A percentile compares a stretch with the other conserved stretches of the same genome.
Conservation (phyloP, 35 echinoderm and acorn worm species). For the Amphiura filiformis region DNA sequence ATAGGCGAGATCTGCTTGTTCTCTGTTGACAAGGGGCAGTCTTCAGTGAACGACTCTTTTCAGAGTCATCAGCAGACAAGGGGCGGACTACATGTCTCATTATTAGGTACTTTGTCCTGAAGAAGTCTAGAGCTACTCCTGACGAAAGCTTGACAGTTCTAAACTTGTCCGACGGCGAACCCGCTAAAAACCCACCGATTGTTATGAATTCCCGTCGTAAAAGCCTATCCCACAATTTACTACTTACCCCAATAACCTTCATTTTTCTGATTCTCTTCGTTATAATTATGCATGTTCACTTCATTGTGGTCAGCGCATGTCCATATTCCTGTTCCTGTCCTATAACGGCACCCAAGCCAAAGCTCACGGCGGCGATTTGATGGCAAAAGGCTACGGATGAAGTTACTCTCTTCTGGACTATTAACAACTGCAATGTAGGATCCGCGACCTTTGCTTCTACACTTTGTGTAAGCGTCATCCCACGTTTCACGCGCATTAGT, state of each 20-base stretch:
- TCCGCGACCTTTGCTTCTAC: neutral
- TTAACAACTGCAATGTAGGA: neutral
- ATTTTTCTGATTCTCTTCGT: neutral
- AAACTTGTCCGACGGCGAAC: no score
- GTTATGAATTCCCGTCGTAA: no score
- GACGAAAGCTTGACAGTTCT: no score
- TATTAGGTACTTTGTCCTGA: no score
- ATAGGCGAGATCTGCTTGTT: no score
- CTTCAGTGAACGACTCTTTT: no score
- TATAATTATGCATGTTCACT: neutral
- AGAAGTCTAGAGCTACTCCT: no score
- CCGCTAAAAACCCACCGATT: no score
- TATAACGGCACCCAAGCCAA: neutral
- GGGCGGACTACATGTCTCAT: no score
- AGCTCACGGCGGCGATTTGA: neutral
- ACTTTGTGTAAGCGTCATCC: neutral
- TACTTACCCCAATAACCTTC: neutral
- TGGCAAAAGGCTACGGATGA: neutral
- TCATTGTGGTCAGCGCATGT: neutral
- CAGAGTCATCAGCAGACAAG: no score
- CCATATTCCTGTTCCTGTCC: neutral
- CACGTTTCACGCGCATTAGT: neutral
- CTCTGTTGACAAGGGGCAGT: no score
- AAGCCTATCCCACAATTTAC: no score
- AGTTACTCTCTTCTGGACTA: neutral